Base-by-base conservation (phyloP, 1,140 invertebrate genomes). In the Diplogasteroides magnus region DNA sequence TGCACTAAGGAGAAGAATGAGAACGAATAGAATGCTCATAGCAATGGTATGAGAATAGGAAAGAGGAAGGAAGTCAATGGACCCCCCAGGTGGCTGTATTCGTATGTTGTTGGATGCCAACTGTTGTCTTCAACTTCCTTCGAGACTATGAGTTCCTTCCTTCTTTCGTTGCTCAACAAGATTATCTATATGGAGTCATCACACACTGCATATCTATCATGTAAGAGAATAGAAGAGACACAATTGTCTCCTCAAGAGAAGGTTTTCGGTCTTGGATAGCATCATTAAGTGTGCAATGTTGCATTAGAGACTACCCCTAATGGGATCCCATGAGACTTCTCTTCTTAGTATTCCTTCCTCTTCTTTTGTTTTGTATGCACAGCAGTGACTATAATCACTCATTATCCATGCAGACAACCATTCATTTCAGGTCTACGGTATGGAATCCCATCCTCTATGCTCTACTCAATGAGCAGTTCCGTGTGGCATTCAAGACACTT, bases 21-120 rank as follows among this genome's bases (percentile, higher is more conserved):
- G 86, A 62, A 88, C 87, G 15, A 88, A 89, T 78, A 87, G 91
- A 71, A 98, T 97, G 94, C 86, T 97, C 11, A 94, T 97, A 73
- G 90, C 91, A 0, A 97, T 97, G 94, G 94, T 97, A 0, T 87
- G 56, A 13, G 6, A 0, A n/a, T 29, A 14, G 28, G 13, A 64
- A 23, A 31, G 19, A 19, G 13, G 14, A 64, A 64, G 13, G 32
- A 31, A 66, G 11, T n/a, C 55, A 48, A 62, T 64, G 62, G 13
- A 61, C n/a, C n/a, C n/a, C n/a, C n/a, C n/a, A 70, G 68, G 61
- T 61, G 13, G 70, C 57, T 0, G 69, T 65, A 32, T 73, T 73
- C 29, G 28, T 64, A 19, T 56, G 60, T 6, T 72, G 64, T 23
- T 75, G 74, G 74, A 31, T 75, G 28, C 74, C 74, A 0, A 48